Evolutionary conservation across 1,140 invertebrate genomes (phyloP), one percentile per base, ranked within the genome.

Genomic region (Palaemon carinicauda): DNA sequence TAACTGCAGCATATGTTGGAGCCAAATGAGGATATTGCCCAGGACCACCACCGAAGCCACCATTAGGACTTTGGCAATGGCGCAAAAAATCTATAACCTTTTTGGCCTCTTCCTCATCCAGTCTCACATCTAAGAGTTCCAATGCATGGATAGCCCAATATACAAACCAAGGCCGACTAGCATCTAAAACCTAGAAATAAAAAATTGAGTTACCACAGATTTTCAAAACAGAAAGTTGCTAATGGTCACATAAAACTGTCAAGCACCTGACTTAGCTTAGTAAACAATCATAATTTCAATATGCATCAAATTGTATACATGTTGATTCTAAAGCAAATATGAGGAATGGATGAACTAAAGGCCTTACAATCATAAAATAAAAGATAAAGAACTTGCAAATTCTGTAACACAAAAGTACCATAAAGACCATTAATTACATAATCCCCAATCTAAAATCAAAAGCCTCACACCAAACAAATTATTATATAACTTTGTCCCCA

Each of bases 1-100:
- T 98, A 0, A 99, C 95, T 87, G 98, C 98, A 73, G 98, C 98
- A 93, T 99, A 99, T 7, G 98, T 99, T 50, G 98, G 95, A 1
- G 98, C 98, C 77, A 99, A 93, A 93, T 99, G 98, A 33, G 98
- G 92, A 90, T 94, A 92, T 91, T 99, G 98, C 3, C 94, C 94
- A 0, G 98, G 98, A 21, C 98, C 98, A 89, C 98, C 98, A 73
- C 95, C 97, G 94, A 98, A 99, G 7, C 98, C 98, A 41, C 98
- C 98, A 87, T 94, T 92, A 9, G 94, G 93, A 90, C 94, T 92
- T 90, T 98, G 96, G 91, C 97, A 98, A 90, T 94, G 94, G 65
- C 82, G 78, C 31, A 97, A 91, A 91, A 97, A 97, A 29, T 94
- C 90, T 27, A 94, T 94, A 88, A 96, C 93, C 90, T 94, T 91